Conservation (phyloP, 30 jellyfish, hydroid and myxozoan species). For the Hydra vulgaris region DNA sequence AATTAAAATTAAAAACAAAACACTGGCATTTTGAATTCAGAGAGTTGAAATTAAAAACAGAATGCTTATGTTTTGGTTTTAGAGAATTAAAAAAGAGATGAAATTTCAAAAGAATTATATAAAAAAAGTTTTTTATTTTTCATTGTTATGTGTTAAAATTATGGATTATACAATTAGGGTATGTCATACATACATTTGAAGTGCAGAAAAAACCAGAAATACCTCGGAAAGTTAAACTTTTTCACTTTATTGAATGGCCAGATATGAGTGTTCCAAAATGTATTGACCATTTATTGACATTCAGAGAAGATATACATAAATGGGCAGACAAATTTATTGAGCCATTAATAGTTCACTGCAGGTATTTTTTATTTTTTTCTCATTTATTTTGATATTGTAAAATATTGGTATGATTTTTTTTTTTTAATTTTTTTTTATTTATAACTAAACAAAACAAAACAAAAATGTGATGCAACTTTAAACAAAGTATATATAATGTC, state of each 20-base stretch:
- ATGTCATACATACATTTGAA: slow-evolving; percentile 24
- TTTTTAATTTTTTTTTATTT: no score
- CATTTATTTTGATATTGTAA: not conserved
- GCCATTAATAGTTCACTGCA: slow-evolving; percentile 59
- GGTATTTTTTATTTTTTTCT: slow-evolving; percentile 33
- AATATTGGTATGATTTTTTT: not conserved
- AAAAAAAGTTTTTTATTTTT: no score
- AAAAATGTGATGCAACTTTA: no score
- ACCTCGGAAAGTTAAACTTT: slow-evolving; percentile 36
- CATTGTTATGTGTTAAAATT: not conserved
- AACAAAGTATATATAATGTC: no score
- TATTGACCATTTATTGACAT: slow-evolving; percentile 23
- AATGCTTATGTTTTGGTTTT: no score
- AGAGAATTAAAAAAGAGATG: no score
- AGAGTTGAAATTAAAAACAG: no score
- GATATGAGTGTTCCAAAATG: slow-evolving; percentile 45
- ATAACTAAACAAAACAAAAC: no score
- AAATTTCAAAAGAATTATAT: no score
- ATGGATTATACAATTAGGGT: not conserved
- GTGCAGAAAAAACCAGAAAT: slow-evolving; percentile 28
- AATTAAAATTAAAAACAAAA: no score
- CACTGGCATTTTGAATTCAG: no score
- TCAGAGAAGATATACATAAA: slow-evolving; percentile 42
- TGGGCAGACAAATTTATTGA: slow-evolving; percentile 40
- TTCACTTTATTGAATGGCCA: slow-evolving; percentile 67